Conservation (phyloP, 2,888 invertebrate genomes). For the Hyppa rectilinea region DNA sequence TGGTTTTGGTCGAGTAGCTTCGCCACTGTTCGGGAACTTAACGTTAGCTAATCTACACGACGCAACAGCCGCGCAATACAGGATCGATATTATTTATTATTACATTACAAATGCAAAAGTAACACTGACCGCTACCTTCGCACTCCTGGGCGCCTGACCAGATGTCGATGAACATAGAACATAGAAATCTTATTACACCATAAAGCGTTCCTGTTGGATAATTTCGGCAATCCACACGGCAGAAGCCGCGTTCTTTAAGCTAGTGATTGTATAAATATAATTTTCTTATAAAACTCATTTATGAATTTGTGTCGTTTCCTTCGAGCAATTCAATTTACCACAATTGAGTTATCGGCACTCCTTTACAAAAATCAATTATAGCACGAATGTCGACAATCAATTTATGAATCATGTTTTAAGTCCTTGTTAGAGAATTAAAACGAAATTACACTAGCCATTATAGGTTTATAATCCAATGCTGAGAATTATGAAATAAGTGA, state of each 20-base stretch:
- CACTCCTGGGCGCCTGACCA: neutral
- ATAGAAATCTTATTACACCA: neutral
- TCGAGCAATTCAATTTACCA: slow-evolving; percentile 29
- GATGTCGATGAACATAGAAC: neutral
- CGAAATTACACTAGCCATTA: neutral
- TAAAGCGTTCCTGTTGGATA: neutral
- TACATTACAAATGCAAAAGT: slow-evolving; percentile 1
- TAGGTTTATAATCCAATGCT: neutral
- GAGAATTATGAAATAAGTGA: neutral
- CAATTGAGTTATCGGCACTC: slow-evolving; percentile 26
- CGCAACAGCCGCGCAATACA: too few relatives aligned
- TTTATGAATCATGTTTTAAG: slow-evolving; percentile 23
- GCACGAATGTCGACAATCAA: slow-evolving; percentile 9
- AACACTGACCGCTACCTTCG: neutral
- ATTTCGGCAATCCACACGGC: neutral
- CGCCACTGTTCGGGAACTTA: too few relatives aligned
- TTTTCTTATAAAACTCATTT: slow-evolving; percentile 13
- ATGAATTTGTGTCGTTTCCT: slow-evolving; percentile 14
- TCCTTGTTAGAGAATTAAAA: slow-evolving; percentile 3
- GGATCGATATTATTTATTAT: too few relatives aligned
- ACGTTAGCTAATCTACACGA: too few relatives aligned
- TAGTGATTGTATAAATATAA: slow-evolving; percentile 1
- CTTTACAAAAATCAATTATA: slow-evolving; percentile 42
- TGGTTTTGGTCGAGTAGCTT: too few relatives aligned
- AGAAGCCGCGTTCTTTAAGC: neutral